phyloP scores from a whole-genome alignment of 2,113 vertebrate species.

The Daboia siamensis region DNA sequence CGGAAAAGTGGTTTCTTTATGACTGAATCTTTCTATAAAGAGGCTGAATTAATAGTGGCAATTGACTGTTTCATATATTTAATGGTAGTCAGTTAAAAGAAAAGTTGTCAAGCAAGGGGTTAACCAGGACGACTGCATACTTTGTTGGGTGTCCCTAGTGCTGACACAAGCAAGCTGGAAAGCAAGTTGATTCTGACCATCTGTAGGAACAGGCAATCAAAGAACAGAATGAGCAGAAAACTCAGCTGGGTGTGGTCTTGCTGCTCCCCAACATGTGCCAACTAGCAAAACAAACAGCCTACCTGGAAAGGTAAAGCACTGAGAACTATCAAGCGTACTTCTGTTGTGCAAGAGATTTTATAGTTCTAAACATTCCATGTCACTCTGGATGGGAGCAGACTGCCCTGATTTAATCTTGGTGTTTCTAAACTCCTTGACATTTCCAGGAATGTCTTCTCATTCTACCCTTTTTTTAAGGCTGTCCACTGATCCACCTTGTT shows the following conservation, averaged over 20 bases:
- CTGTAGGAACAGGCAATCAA: conserved; percentile 73
- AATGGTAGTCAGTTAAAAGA: conserved; percentile 33
- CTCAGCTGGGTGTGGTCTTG: conserved; percentile 74
- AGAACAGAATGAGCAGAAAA: conserved; percentile 63
- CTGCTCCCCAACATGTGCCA: conserved; percentile 73
- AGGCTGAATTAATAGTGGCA: neutral
- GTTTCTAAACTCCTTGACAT: conserved; percentile 6
- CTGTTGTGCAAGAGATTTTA: conserved; percentile 52
- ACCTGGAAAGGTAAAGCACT: conserved; percentile 71
- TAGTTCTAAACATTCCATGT: conserved; percentile 59
- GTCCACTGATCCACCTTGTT: neutral
- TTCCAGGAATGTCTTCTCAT: neutral
- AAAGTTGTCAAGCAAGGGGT: conserved; percentile 70
- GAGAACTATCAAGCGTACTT: conserved; percentile 40
- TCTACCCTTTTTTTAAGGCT: neutral
- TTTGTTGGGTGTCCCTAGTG: conserved; percentile 71
- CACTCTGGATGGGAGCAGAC: conserved; percentile 50
- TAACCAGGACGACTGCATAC: conserved; percentile 63
- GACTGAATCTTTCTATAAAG: neutral
- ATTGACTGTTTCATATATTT: neutral
- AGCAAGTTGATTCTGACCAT: conserved; percentile 77
- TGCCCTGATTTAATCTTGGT: conserved; percentile 48
- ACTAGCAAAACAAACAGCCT: conserved; percentile 75
- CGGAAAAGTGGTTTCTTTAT: fast-evolving
- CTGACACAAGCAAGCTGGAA: conserved; percentile 75